phyloP scores from a whole-genome alignment of 1,140 invertebrate species.

The Diploscapter pachys region DNA sequence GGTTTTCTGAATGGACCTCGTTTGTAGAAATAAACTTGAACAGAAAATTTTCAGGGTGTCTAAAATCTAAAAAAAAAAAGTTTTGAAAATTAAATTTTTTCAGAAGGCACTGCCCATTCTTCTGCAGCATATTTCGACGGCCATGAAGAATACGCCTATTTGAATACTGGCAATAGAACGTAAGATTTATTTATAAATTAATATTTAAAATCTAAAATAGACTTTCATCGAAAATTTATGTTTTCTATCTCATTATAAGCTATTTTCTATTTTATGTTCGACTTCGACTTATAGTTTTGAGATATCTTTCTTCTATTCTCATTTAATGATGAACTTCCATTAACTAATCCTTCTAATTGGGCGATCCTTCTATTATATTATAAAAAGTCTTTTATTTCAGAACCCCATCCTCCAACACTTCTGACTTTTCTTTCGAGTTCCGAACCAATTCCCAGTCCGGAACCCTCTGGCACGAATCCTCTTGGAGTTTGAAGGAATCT shows the following conservation, averaged over 20 bases:
- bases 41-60: background rate
- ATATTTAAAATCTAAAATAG: background rate
- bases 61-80: background rate
- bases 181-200: conserved; percentile 13
- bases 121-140: background rate
- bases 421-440: conserved; percentile 24
- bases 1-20: too few species aligned
- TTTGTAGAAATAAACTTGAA: background rate
- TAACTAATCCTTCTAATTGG: conserved; percentile 1
- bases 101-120: background rate
- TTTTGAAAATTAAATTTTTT: background rate
- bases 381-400: conserved; percentile 19
- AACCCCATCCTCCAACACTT: conserved; percentile 4
- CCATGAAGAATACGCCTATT: conserved; percentile 11
- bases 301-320: conserved; percentile 12
- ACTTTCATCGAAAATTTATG: background rate
- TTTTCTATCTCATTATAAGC: conserved; percentile 6
- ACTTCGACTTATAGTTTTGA: conserved; percentile 14
- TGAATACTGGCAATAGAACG: conserved; percentile 16
- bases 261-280: conserved; percentile 11
- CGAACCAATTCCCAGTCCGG: conserved; percentile 16
- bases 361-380: background rate
- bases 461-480: conserved; percentile 18
- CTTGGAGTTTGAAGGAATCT: conserved; percentile 20
- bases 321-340: conserved; percentile 8